phyloP scores from a whole-genome alignment of 2,113 vertebrate genomes.

The Mungos mungo region DNA sequence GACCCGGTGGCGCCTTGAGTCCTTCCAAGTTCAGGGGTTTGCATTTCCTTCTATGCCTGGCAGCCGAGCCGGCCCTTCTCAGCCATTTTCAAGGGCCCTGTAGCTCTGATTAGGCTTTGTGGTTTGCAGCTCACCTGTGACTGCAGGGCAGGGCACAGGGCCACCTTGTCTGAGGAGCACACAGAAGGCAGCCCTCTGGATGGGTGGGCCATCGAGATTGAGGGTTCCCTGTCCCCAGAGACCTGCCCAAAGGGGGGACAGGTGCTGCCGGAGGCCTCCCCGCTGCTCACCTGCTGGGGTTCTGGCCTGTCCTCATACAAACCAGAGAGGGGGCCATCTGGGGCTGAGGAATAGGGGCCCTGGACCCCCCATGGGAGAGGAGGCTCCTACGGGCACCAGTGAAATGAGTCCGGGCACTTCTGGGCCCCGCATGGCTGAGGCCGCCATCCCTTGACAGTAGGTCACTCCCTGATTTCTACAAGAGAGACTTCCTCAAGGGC shows the following conservation, averaged over 20 bases:
- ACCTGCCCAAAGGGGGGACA: not conserved
- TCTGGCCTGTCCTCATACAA: not conserved
- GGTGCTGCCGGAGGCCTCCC: not conserved
- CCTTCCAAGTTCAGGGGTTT: not conserved
- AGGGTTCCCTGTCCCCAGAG: not conserved
- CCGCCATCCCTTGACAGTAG: not conserved
- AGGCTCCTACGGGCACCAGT: rapidly evolving
- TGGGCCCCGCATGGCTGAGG: not conserved
- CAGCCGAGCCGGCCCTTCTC: not conserved
- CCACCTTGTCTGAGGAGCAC: not conserved
- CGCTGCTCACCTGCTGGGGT: too few relatives aligned
- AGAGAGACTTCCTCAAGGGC: not conserved
- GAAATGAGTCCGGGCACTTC: not conserved
- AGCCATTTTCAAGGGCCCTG: not conserved
- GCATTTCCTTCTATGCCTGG: not conserved
- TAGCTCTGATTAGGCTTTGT: not conserved
- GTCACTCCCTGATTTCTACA: not conserved
- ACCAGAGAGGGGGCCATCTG: not conserved
- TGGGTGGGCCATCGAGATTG: not conserved
- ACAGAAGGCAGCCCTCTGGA: rapidly evolving
- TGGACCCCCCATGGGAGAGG: not conserved
- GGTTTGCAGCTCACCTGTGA: not conserved
- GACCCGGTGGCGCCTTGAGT: too few relatives aligned
- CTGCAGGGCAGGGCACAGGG: not conserved
- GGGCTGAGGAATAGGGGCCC: not conserved